A percentile compares a stretch with the other conserved stretches of the same genome.
Conservation (phyloP, 2,888 invertebrate genomes). For the Dichetophora obliterata region DNA sequence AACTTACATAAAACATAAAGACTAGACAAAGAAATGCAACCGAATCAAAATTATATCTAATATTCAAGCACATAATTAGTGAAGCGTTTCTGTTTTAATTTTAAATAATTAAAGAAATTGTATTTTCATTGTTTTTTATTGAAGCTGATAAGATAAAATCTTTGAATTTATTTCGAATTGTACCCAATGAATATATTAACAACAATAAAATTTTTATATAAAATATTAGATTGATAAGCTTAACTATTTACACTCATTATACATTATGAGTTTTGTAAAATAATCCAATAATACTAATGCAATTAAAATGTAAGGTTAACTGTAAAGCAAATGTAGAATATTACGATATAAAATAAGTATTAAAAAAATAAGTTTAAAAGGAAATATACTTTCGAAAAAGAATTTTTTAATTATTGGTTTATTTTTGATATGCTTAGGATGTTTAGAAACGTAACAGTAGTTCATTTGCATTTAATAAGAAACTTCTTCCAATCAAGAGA, state of each 20-base stretch:
- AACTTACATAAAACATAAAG: neutral
- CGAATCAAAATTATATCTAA: constrained; percentile 22
- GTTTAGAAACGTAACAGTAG: too few species aligned
- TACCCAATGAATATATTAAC: constrained; percentile 3
- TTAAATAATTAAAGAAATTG: neutral
- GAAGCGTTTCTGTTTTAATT: neutral
- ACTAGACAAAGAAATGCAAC: constrained; percentile 15
- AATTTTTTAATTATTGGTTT: neutral
- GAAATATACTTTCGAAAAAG: constrained; percentile 26
- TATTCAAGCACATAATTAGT: neutral
- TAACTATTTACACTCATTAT: neutral
- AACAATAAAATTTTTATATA: neutral
- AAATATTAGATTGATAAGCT: neutral
- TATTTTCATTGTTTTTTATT: neutral
- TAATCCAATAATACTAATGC: neutral
- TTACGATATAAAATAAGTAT: constrained; percentile 15
- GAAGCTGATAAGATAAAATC: neutral
- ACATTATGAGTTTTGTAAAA: neutral
- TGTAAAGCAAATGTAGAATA: constrained; percentile 26
- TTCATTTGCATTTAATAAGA: too few species aligned
- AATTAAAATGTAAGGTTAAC: constrained; percentile 1
- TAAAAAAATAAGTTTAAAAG: constrained; percentile 8
- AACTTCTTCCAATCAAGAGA: too few species aligned
- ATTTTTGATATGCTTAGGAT: too few species aligned
- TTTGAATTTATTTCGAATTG: neutral